These are phyloP conservation scores for Hypotaenidia okinawae DNA, from an alignment of 2,797 vertebrate species.

Conservation along the genomic window DNA sequence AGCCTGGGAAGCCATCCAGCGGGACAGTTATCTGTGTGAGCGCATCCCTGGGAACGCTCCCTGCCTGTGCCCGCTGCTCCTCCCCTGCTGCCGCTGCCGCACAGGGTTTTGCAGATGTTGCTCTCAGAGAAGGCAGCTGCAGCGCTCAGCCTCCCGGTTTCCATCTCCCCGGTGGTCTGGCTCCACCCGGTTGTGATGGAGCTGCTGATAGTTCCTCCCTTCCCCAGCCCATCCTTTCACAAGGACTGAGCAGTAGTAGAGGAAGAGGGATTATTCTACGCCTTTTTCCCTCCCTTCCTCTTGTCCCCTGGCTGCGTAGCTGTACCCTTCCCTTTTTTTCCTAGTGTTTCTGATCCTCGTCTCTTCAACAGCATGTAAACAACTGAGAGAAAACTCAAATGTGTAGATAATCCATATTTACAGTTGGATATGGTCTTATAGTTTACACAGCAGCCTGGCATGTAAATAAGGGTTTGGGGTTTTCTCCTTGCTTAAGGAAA, in stretches of 20 bases:
- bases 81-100: not conserved
- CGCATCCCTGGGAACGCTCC: not conserved
- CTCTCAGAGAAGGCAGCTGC: constrained; percentile 54
- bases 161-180: constrained; percentile 51
- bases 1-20: constrained; percentile 41
- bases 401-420: constrained; percentile 45
- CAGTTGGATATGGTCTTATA: not conserved
- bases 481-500: not conserved
- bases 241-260: not conserved
- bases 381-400: not conserved
- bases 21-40: constrained; percentile 10
- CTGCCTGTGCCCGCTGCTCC: constrained; percentile 39
- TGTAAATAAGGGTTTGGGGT: not conserved
- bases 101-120: constrained; percentile 55
- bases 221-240: not conserved
- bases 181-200: constrained; percentile 19
- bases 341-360: not conserved
- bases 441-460: constrained; percentile 7
- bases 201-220: constrained; percentile 35
- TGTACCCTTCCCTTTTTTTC: not conserved
- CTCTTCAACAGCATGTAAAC: constrained; percentile 34
- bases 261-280: not conserved
- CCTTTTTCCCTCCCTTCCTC: not conserved
- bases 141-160: not conserved
- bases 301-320: not conserved